These are phyloP conservation scores for Yponomeuta evonymella DNA, from an alignment of 2,888 invertebrate genomes.

Conservation along the genomic window DNA sequence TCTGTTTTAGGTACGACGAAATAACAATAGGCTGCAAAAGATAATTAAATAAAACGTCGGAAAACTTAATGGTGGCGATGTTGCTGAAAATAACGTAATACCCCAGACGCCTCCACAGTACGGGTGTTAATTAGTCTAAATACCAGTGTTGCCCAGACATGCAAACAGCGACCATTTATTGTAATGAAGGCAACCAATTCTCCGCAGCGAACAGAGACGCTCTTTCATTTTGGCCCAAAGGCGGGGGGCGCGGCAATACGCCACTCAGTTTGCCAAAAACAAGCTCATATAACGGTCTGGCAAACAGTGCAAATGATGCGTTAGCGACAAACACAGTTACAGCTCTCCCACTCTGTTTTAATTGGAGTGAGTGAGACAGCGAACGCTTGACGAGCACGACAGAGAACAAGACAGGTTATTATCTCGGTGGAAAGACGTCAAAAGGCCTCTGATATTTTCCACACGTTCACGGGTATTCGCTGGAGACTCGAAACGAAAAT, in stretches of 20 bases:
- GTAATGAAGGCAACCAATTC: constrained; percentile 67
- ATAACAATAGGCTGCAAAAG: background rate
- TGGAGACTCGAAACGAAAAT: constrained; percentile 70
- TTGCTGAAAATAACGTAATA: constrained; percentile 15
- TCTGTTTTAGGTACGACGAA: background rate
- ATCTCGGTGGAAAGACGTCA: constrained; percentile 65
- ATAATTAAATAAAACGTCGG: constrained; percentile 5
- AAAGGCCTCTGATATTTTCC: constrained; percentile 67
- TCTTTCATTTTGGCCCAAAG: constrained; percentile 62
- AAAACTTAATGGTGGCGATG: constrained; percentile 11
- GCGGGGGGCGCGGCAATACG: constrained; percentile 48
- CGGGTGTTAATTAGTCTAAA: constrained; percentile 68
- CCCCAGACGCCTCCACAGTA: constrained; percentile 43
- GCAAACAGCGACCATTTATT: constrained; percentile 67
- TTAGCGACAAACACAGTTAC: constrained; percentile 64
- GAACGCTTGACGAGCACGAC: constrained; percentile 55
- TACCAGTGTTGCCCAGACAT: constrained; percentile 69
- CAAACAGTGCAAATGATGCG: constrained; percentile 72
- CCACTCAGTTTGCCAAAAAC: constrained; percentile 67
- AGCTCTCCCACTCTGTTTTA: constrained; percentile 38
- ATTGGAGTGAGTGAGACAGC: constrained; percentile 23
- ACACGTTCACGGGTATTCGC: constrained; percentile 72
- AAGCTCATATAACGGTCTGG: constrained; percentile 69
- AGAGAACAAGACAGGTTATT: constrained; percentile 72
- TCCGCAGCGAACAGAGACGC: constrained; percentile 54